These are phyloP conservation scores for Leptobrachium ailaonicum DNA, from an alignment of 2,113 vertebrate genomes.

Conservation along the genomic window DNA sequence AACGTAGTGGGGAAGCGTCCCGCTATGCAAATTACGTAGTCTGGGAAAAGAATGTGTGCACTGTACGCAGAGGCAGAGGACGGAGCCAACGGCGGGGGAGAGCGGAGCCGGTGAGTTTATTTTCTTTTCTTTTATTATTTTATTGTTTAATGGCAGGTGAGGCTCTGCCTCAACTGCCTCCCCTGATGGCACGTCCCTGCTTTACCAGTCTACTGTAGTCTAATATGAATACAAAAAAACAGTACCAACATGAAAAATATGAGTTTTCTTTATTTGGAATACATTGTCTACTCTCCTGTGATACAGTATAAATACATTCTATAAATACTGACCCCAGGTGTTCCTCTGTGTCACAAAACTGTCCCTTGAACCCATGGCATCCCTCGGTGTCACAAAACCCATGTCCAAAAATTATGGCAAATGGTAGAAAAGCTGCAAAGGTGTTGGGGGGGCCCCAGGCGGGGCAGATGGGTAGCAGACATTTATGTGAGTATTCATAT, in stretches of 20 bases:
- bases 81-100: too few species aligned
- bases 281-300: conserved; percentile 48
- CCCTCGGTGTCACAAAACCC: conserved; percentile 42
- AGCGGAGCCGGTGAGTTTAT: too few species aligned
- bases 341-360: conserved; percentile 47
- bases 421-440: conserved; percentile 47
- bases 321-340: conserved; percentile 50
- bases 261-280: conserved; percentile 50
- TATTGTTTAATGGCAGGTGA: too few species aligned
- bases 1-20: too few species aligned
- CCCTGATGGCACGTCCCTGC: too few species aligned
- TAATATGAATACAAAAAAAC: too few species aligned
- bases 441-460: conserved; percentile 1
- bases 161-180: too few species aligned
- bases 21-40: too few species aligned
- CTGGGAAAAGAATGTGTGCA: too few species aligned
- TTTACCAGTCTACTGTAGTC: too few species aligned
- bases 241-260: conserved; percentile 41
- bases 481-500: conserved; percentile 48
- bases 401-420: conserved; percentile 42
- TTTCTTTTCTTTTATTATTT: too few species aligned
- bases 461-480: conserved; percentile 26
- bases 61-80: too few species aligned
- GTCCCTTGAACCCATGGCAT: conserved; percentile 36
- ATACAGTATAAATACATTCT: conserved; percentile 51